Percentiles rank a stretch among this genome's conserved stretches.
Evolutionary conservation across 2,113 vertebrate species (phyloP).

Genomic region (Alosa alosa): DNA sequence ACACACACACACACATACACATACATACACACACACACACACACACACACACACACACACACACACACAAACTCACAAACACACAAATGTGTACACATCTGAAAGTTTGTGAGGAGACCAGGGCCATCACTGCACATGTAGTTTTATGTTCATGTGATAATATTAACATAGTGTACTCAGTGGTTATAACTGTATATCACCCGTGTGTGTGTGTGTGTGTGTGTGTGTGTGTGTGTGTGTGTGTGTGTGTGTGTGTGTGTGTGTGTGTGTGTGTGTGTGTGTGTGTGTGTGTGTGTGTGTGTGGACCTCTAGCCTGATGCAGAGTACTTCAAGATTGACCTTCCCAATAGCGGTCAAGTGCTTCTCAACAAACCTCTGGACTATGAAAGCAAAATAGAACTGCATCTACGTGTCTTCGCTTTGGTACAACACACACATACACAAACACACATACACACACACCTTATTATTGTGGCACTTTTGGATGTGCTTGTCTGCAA

Average conservation of each 20-base stretch:
- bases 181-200: neutral
- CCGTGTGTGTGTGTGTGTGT: slow-evolving; percentile 3
- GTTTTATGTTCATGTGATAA: no score
- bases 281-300: slow-evolving; percentile 16
- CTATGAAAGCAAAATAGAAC: slow-evolving; percentile 73
- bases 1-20: neutral
- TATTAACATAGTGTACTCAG: no score
- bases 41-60: no score
- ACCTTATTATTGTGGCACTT: no score
- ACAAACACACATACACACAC: neutral
- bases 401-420: slow-evolving; percentile 72
- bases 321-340: slow-evolving; percentile 74
- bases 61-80: no score
- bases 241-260: slow-evolving; percentile 26
- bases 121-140: no score
- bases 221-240: slow-evolving; percentile 16
- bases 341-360: slow-evolving; percentile 76
- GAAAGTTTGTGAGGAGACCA: no score
- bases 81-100: no score
- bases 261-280: slow-evolving; percentile 22
- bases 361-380: slow-evolving; percentile 74
- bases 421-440: slow-evolving; percentile 57
- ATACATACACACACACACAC: no score
- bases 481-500: neutral
- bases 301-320: slow-evolving; percentile 72